Percentiles rank a stretch among this genome's conserved stretches.
phyloP scores from a whole-genome alignment of 2,888 invertebrate genomes.

The Melanchra persicariae region DNA sequence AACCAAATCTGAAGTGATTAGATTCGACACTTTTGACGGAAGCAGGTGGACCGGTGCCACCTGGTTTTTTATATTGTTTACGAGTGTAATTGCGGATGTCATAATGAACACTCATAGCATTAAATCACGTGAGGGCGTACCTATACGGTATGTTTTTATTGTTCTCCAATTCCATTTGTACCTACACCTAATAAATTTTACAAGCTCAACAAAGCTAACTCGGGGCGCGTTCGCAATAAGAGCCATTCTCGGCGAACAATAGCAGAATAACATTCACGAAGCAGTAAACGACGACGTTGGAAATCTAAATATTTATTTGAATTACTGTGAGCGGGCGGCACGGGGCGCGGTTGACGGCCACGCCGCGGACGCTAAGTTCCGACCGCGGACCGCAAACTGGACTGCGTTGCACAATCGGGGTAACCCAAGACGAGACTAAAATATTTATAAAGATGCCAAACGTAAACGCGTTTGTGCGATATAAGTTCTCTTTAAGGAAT shows the following conservation, averaged over 20 bases:
- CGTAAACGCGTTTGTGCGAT: conserved; percentile 60
- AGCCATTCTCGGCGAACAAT: conserved; percentile 75
- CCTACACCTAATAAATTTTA: conserved; percentile 78
- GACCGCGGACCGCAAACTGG: conserved; percentile 72
- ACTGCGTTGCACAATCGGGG: conserved; percentile 67
- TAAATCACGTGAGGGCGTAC: conserved; percentile 56
- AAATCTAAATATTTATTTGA: conserved; percentile 82
- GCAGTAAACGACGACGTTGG: conserved; percentile 75
- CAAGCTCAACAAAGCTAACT: conserved; percentile 71
- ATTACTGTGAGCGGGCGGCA: conserved; percentile 69
- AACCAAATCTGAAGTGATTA: conserved; percentile 87
- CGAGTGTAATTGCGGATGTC: conserved; percentile 55
- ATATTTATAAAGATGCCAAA: conserved; percentile 70
- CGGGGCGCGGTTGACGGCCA: conserved; percentile 63
- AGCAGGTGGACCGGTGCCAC: conserved; percentile 79
- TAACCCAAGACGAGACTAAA: conserved; percentile 70
- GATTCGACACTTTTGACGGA: conserved; percentile 79
- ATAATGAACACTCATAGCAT: conserved; percentile 51
- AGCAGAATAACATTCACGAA: conserved; percentile 75
- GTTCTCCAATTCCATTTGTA: conserved; percentile 66
- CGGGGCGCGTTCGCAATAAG: conserved; percentile 69
- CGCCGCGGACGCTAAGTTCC: conserved; percentile 63
- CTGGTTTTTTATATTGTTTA: conserved; percentile 66
- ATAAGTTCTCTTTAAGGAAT: conserved; percentile 56
- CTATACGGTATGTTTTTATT: conserved; percentile 66